Evolutionary conservation across 37 sponge, comb jelly and placozoan species (phyloP), one percentile per base, ranked within the genome.

Genomic region (Diacarnus erythraeanus): DNA sequence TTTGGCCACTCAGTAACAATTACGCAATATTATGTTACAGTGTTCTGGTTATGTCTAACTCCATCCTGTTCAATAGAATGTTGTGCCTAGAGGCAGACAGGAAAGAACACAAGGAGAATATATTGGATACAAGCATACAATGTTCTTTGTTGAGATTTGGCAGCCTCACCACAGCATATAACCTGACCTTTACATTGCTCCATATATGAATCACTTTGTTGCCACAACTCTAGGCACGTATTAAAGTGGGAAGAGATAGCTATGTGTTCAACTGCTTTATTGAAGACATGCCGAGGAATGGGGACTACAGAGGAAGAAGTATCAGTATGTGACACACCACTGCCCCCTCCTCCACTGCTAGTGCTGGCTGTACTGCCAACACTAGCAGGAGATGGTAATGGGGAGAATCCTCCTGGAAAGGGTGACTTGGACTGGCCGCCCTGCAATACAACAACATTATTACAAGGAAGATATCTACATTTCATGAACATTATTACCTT

Each of bases 351-450:
- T 8, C 72, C 83, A 72, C 83, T 82, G 31, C 78, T 37, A 1
- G 72, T 77, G 42, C 88, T 88, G 25, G 77, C 60, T 15, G 88
- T 88, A 63, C 88, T 88, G 51, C 88, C 73, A 1, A 88, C 88
- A 77, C 88, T 88, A 9, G 88, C 83, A 3, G 88, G 88, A 42
- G 88, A 88, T 8, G 88, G 88, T 12, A 88, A 26, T 0, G 88
- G 88, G 25, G 77, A 77, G 61, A 38, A 60, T 22, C 77, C 59
- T 37, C 44, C 31, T 27, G 77, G 30, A 37, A 39, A 77, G 0
- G 77, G 77, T 36, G 77, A 77, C 65, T 64, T 77, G 71, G 71
- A 71, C 44, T 77, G 77, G 33, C 51, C 12, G 12, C 51, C 51
- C 51, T 47, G 51, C 51, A 12, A 47, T 47, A 6, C 51, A 6